Percentiles rank a stretch among this genome's conserved stretches.
Evolutionary conservation across 2,888 invertebrate genomes (phyloP).

Genomic region (Phaedon cochleariae): DNA sequence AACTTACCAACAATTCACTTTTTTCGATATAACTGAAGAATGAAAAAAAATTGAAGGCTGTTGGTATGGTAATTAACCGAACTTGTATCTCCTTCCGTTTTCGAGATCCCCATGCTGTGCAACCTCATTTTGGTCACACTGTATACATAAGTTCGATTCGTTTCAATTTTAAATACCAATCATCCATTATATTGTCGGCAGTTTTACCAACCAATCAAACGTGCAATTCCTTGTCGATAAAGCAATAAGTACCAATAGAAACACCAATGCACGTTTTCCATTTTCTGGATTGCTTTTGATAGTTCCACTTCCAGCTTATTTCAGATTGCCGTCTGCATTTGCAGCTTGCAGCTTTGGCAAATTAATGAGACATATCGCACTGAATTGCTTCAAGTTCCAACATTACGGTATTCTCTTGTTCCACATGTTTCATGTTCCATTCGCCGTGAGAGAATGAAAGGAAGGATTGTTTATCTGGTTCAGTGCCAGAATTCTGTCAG

Average conservation of each 20-base stretch:
- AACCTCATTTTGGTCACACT: no score
- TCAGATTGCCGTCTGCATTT: constrained; percentile 24
- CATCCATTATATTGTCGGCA: background rate
- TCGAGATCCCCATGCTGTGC: no score
- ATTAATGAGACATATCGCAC: constrained; percentile 24
- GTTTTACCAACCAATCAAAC: no score
- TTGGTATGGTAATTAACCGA: no score
- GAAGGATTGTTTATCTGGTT: background rate
- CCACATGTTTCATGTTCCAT: background rate
- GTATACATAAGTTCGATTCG: background rate
- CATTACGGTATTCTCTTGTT: background rate
- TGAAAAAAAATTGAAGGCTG: no score
- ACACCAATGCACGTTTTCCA: background rate
- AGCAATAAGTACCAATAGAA: background rate
- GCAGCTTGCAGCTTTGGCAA: constrained; percentile 26
- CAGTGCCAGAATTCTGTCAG: background rate
- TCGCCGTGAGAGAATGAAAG: no score
- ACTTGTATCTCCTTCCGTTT: no score
- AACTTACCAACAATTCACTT: no score
- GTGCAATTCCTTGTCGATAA: no score
- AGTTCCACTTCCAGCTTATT: constrained; percentile 29
- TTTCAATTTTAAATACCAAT: background rate
- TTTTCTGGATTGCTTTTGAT: constrained; percentile 29
- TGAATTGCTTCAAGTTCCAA: background rate
- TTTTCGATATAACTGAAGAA: no score